A percentile compares a stretch with the other conserved stretches of the same genome.
These are phyloP conservation scores for Labeo rohita DNA, from an alignment of 2,113 vertebrate species.

Conservation along the genomic window DNA sequence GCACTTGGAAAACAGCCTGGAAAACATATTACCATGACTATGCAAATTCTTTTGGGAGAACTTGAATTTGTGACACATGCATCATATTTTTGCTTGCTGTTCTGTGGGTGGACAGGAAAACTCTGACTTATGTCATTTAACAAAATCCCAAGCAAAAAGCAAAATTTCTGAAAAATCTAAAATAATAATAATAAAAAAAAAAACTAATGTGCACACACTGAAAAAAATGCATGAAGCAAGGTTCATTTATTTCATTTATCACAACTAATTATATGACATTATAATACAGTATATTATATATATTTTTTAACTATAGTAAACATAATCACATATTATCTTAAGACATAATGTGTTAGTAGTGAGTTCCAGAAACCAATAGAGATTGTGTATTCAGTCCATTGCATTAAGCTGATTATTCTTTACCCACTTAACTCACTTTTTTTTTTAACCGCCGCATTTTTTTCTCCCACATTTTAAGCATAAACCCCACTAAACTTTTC, in stretches of 20 bases:
- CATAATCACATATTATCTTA: too few species aligned
- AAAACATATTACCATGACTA: slow-evolving; percentile 38
- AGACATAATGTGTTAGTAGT: too few species aligned
- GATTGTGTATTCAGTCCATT: background rate
- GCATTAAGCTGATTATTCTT: background rate
- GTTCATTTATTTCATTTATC: background rate
- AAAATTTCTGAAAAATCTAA: background rate
- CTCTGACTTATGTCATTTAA: background rate
- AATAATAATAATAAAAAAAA: too few species aligned
- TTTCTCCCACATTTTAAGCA: background rate
- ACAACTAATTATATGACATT: too few species aligned
- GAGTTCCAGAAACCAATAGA: too few species aligned
- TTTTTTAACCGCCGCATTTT: too few species aligned
- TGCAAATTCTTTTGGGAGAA: slow-evolving; percentile 33
- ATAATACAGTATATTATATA: too few species aligned
- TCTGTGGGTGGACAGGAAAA: background rate
- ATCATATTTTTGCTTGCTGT: background rate
- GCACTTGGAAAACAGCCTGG: slow-evolving; percentile 34
- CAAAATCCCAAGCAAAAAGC: background rate
- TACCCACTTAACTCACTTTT: too few species aligned
- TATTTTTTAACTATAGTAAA: too few species aligned
- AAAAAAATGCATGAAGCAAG: background rate
- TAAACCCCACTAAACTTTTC: background rate
- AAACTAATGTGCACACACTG: too few species aligned
- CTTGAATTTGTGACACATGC: slow-evolving; percentile 8